Percentiles rank a stretch among this genome's conserved stretches.
Evolutionary conservation across 2,888 invertebrate species (phyloP).

Genomic region (Theodoxus fluviatilis): DNA sequence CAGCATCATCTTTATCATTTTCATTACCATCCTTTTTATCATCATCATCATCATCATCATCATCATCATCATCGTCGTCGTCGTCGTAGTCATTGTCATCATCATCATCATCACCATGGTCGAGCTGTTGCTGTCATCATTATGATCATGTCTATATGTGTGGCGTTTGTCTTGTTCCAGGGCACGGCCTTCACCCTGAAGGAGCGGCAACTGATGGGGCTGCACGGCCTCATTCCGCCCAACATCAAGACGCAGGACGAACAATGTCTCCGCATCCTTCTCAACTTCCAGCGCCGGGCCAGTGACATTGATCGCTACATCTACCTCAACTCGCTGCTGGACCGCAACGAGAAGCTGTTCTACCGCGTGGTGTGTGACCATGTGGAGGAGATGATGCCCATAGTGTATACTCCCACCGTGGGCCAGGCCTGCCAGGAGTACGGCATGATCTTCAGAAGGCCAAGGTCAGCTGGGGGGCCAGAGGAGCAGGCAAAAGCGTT

Average conservation of each 20-base stretch:
- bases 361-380: conserved; percentile 79
- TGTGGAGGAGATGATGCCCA: conserved; percentile 91
- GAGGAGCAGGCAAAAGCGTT: too few species aligned
- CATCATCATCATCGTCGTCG: too few species aligned
- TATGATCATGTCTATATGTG: too few species aligned
- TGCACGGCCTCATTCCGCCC: conserved; percentile 94
- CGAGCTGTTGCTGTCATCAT: too few species aligned
- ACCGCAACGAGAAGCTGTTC: conserved; percentile 95
- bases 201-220: conserved; percentile 91
- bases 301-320: conserved; percentile 95
- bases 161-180: conserved; percentile 72
- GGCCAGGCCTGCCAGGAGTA: conserved; percentile 97
- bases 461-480: too few species aligned
- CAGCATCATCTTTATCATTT: too few species aligned
- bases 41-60: too few species aligned
- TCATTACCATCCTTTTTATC: too few species aligned
- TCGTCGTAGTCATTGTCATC: too few species aligned
- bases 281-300: conserved; percentile 82
- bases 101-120: too few species aligned
- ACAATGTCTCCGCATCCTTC: conserved; percentile 78
- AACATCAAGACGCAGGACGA: conserved; percentile 76
- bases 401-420: conserved; percentile 99
- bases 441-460: conserved; percentile 88
- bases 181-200: conserved; percentile 93
- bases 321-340: conserved; percentile 88